phyloP scores from a whole-genome alignment of 2,797 vertebrate genomes.

The Chelonia mydas region DNA sequence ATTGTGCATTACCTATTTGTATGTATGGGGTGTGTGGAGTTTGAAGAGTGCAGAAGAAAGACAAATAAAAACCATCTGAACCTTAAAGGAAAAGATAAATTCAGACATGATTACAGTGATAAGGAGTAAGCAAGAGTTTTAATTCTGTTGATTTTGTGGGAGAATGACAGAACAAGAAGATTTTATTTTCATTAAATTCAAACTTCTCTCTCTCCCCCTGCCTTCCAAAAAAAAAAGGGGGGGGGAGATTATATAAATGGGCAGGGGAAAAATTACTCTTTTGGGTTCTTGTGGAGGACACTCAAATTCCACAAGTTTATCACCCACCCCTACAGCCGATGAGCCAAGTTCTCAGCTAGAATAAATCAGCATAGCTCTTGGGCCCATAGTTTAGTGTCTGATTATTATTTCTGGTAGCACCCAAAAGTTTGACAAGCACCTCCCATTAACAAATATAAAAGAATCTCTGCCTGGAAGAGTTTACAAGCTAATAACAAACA shows the following conservation, averaged over 20 bases:
- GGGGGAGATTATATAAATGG: neutral
- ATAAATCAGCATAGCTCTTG: neutral
- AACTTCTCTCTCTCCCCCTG: neutral
- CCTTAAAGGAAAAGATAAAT: conserved; percentile 48
- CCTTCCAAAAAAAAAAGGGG: neutral
- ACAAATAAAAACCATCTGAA: neutral
- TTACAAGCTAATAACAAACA: neutral
- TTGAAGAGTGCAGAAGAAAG: conserved; percentile 20
- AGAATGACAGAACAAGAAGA: neutral
- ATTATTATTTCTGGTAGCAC: neutral
- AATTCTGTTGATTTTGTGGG: conserved; percentile 2
- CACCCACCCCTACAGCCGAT: neutral
- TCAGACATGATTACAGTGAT: conserved; percentile 32
- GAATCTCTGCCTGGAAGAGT: accelerated
- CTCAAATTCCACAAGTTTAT: accelerated
- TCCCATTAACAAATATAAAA: neutral
- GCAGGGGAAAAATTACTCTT: accelerated
- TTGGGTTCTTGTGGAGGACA: neutral
- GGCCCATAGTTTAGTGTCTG: neutral
- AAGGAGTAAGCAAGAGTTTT: conserved; percentile 8
- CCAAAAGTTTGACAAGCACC: neutral
- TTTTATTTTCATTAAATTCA: conserved; percentile 21
- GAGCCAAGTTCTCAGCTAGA: accelerated
- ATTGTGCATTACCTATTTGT: neutral
- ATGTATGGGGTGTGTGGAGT: accelerated